A percentile compares a stretch with the other conserved stretches of the same genome.
phyloP scores from a whole-genome alignment of 2,113 vertebrate species.

The Dasyornis broadbenti region DNA sequence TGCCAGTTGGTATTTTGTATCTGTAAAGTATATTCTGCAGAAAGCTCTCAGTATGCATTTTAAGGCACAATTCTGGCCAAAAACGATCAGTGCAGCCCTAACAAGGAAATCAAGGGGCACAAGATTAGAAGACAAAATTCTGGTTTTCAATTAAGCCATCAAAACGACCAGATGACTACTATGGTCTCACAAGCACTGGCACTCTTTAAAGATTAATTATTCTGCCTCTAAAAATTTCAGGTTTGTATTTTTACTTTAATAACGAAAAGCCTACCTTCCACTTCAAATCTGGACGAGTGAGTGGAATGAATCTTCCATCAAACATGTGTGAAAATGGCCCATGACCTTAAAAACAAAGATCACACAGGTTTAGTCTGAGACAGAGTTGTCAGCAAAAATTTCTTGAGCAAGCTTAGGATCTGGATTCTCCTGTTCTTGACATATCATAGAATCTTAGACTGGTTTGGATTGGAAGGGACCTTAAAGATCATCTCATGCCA shows the following conservation, averaged over 20 bases:
- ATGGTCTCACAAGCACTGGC: not conserved
- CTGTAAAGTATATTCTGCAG: not conserved
- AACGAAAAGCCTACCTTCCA: constrained; percentile 82
- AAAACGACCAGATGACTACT: not conserved
- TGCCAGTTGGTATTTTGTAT: not conserved
- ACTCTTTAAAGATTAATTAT: not conserved
- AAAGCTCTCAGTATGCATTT: not conserved
- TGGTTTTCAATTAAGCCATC: not conserved
- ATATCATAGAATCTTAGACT: not conserved
- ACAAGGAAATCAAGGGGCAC: not conserved
- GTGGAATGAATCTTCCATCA: constrained; percentile 89
- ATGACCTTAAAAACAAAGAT: constrained; percentile 81
- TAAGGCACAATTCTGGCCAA: not conserved
- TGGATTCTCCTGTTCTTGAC: not conserved
- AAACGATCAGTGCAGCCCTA: not conserved
- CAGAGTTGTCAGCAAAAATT: not conserved
- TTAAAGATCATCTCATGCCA: not conserved
- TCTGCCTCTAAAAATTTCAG: not conserved
- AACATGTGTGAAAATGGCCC: constrained; percentile 98
- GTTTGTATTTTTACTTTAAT: not conserved
- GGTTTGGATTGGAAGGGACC: not conserved
- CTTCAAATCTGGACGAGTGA: constrained; percentile 64
- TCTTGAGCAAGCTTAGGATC: not conserved
- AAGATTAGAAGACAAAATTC: not conserved
- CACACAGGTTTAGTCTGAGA: not conserved